Evolutionary conservation across 2,888 invertebrate genomes (phyloP).

Genomic region (Drosophila prolongata): DNA sequence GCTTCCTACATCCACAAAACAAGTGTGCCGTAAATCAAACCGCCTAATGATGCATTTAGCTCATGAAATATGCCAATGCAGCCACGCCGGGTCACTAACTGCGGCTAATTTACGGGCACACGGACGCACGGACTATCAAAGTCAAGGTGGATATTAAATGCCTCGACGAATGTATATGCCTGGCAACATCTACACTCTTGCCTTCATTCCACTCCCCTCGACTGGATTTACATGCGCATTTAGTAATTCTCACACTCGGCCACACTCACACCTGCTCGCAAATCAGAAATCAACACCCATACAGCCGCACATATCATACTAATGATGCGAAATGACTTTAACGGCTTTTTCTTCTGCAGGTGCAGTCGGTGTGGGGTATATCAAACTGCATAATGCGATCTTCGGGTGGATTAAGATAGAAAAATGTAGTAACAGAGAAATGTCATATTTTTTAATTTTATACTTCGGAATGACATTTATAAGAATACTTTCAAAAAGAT

Average conservation of each 20-base stretch:
- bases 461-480: background rate
- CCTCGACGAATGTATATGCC: constrained; percentile 58
- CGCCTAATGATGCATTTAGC: constrained; percentile 78
- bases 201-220: constrained; percentile 10
- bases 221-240: constrained; percentile 56
- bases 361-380: constrained; percentile 14
- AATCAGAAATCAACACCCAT: constrained; percentile 71
- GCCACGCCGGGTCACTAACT: constrained; percentile 75
- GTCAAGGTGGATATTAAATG: constrained; percentile 79
- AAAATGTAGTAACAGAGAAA: too few species aligned
- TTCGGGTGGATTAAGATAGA: background rate
- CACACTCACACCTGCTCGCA: constrained; percentile 12
- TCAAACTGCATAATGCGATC: constrained; percentile 2
- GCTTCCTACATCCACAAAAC: constrained; percentile 11
- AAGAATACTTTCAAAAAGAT: background rate
- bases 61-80: constrained; percentile 79
- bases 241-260: constrained; percentile 72
- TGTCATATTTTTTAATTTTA: too few species aligned
- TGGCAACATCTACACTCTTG: constrained; percentile 32
- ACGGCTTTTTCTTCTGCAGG: constrained; percentile 67
- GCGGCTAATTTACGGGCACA: constrained; percentile 71
- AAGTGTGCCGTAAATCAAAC: constrained; percentile 74
- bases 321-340: constrained; percentile 83
- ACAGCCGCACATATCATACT: constrained; percentile 73
- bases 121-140: constrained; percentile 69